Base-by-base conservation (phyloP, 2,888 invertebrate species). In the Norana najaformis region DNA sequence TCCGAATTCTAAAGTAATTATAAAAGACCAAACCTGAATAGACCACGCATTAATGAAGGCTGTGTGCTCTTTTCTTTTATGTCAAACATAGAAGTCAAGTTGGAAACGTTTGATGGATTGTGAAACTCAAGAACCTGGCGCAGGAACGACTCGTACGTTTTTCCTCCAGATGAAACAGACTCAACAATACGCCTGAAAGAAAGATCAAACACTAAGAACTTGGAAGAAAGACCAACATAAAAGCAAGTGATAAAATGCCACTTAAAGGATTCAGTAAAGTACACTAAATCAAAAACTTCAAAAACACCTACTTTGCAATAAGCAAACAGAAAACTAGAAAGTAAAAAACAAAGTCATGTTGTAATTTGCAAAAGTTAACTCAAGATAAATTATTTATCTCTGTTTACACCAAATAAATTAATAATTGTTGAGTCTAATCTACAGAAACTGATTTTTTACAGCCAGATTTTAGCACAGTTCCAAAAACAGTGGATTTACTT, bases 41-140 rank as follows among this genome's bases (percentile, higher is more conserved):
- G 35, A 41, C 88, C 88, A 34, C 88, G 34, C 88, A 88, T 88
- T 11, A 88, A 39, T n/a, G 88, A 88, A 35, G 39, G 88, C 37
- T 39, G 88, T 38, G 8, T 35, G n/a, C 41, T 39, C 14, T 36
- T 36, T 4, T 88, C 88, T 38, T 88, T 47, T 88, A 88, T 88
- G 34, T 83, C 90, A 38, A 47, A 90, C 39, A 90, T 41, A 6
- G 39, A 88, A 20, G 88, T 88, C 38, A 39, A 34, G n/a, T 82
- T 90, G n/a, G 82, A 36, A 47, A 90, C 88, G n/a, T 88, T 38
- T 13, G 83, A 36, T 13, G 38, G 39, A 94, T 93, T 88, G 37
- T 88, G 85, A 85, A 85, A 85, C 37, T 85, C 85, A 14, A 85
- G 85, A 85, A 85, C 85, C 37, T 85, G 85, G 36, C 85, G 85